Conservation (phyloP, 2,797 vertebrate species). For the Anisognathus igniventris region DNA sequence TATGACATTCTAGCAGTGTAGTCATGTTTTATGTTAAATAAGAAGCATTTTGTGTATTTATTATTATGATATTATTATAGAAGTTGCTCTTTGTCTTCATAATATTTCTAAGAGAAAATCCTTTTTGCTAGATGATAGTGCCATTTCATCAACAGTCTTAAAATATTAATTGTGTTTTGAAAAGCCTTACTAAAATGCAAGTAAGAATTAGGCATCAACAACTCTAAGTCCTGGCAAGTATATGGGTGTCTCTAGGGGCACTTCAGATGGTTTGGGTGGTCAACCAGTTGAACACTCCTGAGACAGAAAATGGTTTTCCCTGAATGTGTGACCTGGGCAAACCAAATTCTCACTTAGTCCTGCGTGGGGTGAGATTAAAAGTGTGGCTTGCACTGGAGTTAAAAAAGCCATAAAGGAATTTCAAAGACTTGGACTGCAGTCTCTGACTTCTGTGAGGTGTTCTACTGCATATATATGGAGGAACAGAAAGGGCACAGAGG, state of each 20-base stretch:
- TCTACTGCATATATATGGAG: accelerated
- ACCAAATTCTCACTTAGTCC: background rate
- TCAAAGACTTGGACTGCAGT: background rate
- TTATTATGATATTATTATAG: background rate
- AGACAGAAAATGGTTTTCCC: background rate
- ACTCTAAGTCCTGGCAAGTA: background rate
- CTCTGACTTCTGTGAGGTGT: background rate
- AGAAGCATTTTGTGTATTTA: background rate
- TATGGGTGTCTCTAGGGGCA: background rate
- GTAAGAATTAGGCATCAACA: background rate
- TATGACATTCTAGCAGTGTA: background rate
- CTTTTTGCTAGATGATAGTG: background rate
- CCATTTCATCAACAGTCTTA: background rate
- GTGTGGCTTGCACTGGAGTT: background rate
- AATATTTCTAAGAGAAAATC: background rate
- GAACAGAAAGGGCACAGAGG: background rate
- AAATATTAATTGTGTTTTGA: background rate
- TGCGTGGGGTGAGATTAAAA: background rate
- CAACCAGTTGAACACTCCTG: background rate
- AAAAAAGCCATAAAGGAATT: background rate
- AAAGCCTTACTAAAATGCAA: background rate
- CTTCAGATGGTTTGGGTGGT: background rate
- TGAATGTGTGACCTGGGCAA: background rate
- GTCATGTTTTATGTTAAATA: background rate
- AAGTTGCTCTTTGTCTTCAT: background rate